phyloP scores from a whole-genome alignment of 1,140 invertebrate species.

The Dendrolimus kikuchii region DNA sequence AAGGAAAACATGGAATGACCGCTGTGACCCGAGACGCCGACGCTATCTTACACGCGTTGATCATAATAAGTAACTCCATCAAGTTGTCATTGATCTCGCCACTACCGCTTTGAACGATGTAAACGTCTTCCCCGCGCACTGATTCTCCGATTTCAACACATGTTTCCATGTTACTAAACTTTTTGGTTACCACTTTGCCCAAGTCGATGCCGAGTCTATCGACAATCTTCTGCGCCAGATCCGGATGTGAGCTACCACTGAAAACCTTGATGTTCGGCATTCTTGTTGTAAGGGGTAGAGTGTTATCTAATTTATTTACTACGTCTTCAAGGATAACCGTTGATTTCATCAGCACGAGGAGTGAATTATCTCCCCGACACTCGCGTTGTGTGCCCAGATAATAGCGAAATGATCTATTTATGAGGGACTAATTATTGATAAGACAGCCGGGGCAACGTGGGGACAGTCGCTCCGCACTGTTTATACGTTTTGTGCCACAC shows the following conservation, averaged over 20 bases:
- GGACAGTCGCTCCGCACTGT: constrained; percentile 32
- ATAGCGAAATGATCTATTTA: constrained; percentile 47
- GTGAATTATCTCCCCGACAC: constrained; percentile 34
- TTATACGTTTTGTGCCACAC: constrained; percentile 26
- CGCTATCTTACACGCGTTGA: constrained; percentile 99
- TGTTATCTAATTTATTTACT: constrained; percentile 61
- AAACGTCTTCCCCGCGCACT: constrained; percentile 99
- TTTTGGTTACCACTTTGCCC: constrained; percentile 98
- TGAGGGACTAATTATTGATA: constrained; percentile 40
- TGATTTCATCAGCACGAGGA: constrained; percentile 61
- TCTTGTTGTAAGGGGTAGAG: constrained; percentile 56
- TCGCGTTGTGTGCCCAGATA: constrained; percentile 26
- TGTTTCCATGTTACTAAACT: constrained; percentile 99
- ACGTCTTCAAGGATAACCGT: constrained; percentile 56
- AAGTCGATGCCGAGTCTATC: constrained; percentile 96
- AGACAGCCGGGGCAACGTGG: constrained; percentile 48
- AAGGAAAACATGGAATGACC: constrained; percentile 99
- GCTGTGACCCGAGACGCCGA: constrained; percentile 98
- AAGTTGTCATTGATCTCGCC: constrained; percentile 99
- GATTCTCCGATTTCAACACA: constrained; percentile 99
- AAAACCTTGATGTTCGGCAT: constrained; percentile 99
- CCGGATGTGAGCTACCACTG: constrained; percentile 97
- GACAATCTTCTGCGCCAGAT: constrained; percentile 95
- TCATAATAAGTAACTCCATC: constrained; percentile 99
- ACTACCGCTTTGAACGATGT: constrained; percentile 98